Conservation (phyloP, 1,140 invertebrate species). For the Vanessa tameamea region DNA sequence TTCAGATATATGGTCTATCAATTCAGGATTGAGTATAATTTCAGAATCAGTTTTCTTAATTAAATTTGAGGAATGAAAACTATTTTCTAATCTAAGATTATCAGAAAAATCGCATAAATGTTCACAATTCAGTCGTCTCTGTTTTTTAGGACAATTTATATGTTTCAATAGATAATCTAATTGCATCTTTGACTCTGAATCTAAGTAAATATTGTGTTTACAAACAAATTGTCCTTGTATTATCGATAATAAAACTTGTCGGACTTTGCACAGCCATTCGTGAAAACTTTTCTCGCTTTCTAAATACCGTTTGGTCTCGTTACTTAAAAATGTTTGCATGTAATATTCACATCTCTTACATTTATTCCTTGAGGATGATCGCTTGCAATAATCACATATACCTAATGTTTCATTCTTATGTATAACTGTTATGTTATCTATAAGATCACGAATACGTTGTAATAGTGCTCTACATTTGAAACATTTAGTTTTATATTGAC, state of each 20-base stretch:
- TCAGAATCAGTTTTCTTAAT: not conserved
- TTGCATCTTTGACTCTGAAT: slow-evolving; percentile 1
- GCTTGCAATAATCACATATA: slow-evolving; percentile 40
- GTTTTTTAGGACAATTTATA: slow-evolving; percentile 1
- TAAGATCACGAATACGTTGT: slow-evolving; percentile 24
- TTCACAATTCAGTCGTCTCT: not conserved
- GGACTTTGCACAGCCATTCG: slow-evolving; percentile 37
- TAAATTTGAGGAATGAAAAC: not conserved
- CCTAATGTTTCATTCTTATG: slow-evolving; percentile 37
- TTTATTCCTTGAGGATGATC: slow-evolving; percentile 25
- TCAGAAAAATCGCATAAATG: not conserved
- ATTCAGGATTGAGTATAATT: not conserved
- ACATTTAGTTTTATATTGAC: slow-evolving; percentile 9
- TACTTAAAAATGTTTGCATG: slow-evolving; percentile 30
- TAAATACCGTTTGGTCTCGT: slow-evolving; percentile 5
- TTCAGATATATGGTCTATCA: not conserved
- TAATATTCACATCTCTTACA: slow-evolving; percentile 44
- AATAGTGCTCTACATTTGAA: slow-evolving; percentile 5
- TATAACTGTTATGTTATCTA: slow-evolving; percentile 42
- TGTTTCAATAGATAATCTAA: not conserved
- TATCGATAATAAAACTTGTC: slow-evolving; percentile 30
- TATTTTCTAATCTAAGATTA: not conserved
- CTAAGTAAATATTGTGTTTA: slow-evolving; percentile 21
- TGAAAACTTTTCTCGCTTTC: slow-evolving; percentile 28
- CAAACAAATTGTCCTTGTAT: slow-evolving; percentile 26